Evolutionary conservation across 2,113 vertebrate genomes (phyloP).

Genomic region (Tauraco erythrolophus): DNA sequence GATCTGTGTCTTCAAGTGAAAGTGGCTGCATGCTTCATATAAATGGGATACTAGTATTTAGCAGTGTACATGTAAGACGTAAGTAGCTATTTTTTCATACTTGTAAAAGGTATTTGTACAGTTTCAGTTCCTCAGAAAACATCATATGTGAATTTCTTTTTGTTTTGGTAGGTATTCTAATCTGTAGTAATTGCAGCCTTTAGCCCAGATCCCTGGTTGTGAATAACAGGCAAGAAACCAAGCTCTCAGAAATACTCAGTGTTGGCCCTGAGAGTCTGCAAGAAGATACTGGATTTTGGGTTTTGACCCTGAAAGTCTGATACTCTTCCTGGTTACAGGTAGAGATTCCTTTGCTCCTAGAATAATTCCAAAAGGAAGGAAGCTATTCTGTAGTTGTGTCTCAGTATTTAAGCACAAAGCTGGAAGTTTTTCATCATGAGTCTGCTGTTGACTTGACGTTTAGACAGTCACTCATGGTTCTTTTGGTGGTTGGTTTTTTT

Average conservation of each 20-base stretch:
- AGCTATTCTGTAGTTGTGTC: not conserved
- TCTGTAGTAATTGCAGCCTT: not conserved
- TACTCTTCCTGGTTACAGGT: conserved; percentile 1
- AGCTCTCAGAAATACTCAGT: conserved; percentile 10
- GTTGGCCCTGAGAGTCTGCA: not conserved
- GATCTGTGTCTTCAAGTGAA: not conserved
- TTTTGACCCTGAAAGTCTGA: not conserved
- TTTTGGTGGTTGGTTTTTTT: too few species aligned
- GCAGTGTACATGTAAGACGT: not conserved
- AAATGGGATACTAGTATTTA: not conserved
- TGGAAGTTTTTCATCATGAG: not conserved
- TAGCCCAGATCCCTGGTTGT: not conserved
- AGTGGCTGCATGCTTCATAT: not conserved
- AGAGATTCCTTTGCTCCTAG: conserved; percentile 20
- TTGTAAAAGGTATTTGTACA: not conserved
- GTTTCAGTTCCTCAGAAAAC: not conserved
- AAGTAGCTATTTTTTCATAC: not conserved
- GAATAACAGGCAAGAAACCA: not conserved
- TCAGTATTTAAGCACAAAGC: not conserved
- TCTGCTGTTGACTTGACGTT: not conserved
- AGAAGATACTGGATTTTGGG: not conserved
- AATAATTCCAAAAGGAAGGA: not conserved
- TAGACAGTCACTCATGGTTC: not conserved
- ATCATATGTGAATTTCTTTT: not conserved
- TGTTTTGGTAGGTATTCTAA: not conserved